These are phyloP conservation scores for Pemphredon lugubris DNA, from an alignment of 2,888 invertebrate genomes.

Conservation along the genomic window DNA sequence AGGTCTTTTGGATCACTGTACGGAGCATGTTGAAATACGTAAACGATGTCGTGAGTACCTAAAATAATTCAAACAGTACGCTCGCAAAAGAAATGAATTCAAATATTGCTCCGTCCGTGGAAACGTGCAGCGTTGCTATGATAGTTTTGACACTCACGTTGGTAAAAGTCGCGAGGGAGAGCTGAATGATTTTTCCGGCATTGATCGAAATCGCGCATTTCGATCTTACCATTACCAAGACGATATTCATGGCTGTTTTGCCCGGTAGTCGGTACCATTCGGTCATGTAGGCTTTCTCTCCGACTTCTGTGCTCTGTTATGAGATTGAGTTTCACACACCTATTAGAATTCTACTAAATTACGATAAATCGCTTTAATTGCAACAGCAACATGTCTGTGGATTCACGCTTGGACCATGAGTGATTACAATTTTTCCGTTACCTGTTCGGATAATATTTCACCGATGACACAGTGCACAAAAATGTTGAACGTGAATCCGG, in stretches of 20 bases:
- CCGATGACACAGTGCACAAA: constrained; percentile 61
- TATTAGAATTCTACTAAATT: too few relatives aligned
- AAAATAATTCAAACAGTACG: neutral
- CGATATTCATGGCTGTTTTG: constrained; percentile 60
- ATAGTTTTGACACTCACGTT: constrained; percentile 59
- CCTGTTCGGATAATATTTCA: constrained; percentile 57
- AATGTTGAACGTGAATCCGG: constrained; percentile 50
- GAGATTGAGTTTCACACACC: constrained; percentile 3
- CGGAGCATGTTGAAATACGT: constrained; percentile 46
- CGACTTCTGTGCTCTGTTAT: constrained; percentile 66
- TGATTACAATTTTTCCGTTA: constrained; percentile 24
- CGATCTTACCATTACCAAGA: constrained; percentile 65
- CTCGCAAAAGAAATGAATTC: neutral
- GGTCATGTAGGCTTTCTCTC: constrained; percentile 68
- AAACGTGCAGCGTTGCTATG: neutral
- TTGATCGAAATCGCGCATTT: constrained; percentile 66
- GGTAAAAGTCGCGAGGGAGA: constrained; percentile 69
- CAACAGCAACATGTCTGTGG: too few relatives aligned
- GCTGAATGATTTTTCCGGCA: constrained; percentile 70
- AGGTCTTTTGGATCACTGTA: too few relatives aligned
- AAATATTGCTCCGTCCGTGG: neutral
- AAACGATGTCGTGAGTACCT: constrained; percentile 39
- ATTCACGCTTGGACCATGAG: too few relatives aligned
- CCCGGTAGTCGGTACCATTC: constrained; percentile 69
- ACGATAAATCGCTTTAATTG: too few relatives aligned